A percentile compares a stretch with the other conserved stretches of the same genome.
phyloP scores from a whole-genome alignment of 2,888 invertebrate genomes.

The Ormyrus pomaceus region DNA sequence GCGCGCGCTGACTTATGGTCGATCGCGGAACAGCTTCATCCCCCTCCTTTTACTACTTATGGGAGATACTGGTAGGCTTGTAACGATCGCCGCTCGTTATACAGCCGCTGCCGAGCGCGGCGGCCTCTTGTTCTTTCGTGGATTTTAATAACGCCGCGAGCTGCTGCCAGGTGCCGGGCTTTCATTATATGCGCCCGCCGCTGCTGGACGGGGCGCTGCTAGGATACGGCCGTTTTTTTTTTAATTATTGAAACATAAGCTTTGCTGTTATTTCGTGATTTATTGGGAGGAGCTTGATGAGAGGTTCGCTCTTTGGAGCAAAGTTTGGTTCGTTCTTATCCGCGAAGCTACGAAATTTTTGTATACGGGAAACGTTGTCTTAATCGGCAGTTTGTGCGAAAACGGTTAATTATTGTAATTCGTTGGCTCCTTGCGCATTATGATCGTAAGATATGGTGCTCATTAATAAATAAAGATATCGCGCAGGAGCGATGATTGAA shows the following conservation, averaged over 20 bases:
- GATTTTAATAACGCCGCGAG: too few relatives aligned
- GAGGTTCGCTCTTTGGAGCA: too few relatives aligned
- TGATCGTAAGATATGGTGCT: conserved; percentile 28
- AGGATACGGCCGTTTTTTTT: too few relatives aligned
- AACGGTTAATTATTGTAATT: conserved; percentile 44
- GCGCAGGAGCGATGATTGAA: conserved; percentile 39
- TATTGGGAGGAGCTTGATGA: too few relatives aligned
- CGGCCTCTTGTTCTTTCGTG: too few relatives aligned
- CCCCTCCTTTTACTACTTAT: conserved; percentile 25
- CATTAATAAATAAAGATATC: conserved; percentile 25
- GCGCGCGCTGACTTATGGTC: conserved; percentile 48
- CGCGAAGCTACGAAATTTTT: too few relatives aligned
- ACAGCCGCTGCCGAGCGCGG: neutral
- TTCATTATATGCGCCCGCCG: neutral
- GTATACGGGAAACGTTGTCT: too few relatives aligned
- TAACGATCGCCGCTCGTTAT: conserved; percentile 35
- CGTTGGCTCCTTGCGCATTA: conserved; percentile 20
- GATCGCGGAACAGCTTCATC: conserved; percentile 53
- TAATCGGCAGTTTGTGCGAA: neutral
- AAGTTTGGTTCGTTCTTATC: too few relatives aligned
- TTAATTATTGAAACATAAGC: too few relatives aligned
- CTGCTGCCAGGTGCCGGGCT: neutral
- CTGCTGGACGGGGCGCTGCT: too few relatives aligned
- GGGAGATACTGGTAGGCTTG: conserved; percentile 44
- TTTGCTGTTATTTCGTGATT: too few relatives aligned